A percentile compares a stretch with the other conserved stretches of the same genome.
These are phyloP conservation scores for Acrocephalus kingi DNA, from an alignment of 2,113 vertebrate genomes.

Conservation along the genomic window DNA sequence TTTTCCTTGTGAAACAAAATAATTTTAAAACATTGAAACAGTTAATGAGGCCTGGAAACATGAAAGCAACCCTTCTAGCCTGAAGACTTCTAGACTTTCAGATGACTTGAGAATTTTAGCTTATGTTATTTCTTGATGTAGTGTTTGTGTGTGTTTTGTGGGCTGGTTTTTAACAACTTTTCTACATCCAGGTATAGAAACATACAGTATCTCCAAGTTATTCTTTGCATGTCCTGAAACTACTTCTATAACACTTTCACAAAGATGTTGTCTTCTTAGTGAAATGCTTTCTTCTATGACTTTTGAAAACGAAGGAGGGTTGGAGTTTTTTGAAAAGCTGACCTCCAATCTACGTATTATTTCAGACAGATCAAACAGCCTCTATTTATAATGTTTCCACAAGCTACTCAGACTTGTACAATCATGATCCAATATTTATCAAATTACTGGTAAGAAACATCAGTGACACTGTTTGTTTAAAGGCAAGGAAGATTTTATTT, in stretches of 20 bases:
- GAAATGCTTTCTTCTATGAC: background rate
- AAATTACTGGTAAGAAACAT: background rate
- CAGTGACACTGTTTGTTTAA: constrained; percentile 28
- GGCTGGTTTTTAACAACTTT: background rate
- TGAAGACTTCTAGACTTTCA: background rate
- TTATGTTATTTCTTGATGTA: background rate
- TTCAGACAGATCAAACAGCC: background rate
- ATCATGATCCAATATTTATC: background rate
- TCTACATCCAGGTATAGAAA: background rate
- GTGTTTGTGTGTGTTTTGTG: background rate
- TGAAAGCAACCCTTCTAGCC: background rate
- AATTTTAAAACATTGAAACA: background rate
- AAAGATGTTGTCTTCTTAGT: background rate
- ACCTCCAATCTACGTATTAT: background rate
- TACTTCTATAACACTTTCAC: background rate
- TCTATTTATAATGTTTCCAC: background rate
- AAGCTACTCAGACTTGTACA: background rate
- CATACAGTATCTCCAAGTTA: background rate
- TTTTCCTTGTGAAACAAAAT: background rate
- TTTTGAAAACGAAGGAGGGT: background rate
- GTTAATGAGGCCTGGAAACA: background rate
- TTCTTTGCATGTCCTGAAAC: background rate
- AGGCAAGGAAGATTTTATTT: constrained; percentile 77
- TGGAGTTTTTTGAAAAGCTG: background rate
- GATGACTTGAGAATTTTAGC: background rate